Base-by-base conservation (phyloP, 2,888 invertebrate species). In the Phalera bucephala region DNA sequence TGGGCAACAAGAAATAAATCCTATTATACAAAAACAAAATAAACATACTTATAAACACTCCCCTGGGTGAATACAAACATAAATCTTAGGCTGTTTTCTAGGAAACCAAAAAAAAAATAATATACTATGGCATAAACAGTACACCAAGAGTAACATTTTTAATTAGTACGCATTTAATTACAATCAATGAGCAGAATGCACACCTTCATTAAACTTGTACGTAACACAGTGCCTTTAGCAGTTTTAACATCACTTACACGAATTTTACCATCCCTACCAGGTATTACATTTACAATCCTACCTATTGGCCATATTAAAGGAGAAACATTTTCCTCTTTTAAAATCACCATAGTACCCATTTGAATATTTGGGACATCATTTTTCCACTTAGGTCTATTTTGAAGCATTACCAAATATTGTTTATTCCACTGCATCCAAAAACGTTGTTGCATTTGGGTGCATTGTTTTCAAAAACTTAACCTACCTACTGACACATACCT, bases 401-500 rank as follows among this genome's bases (percentile, higher is more conserved):
- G 33, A 2, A 39, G 9, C 13, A 26, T 17, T 8, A 26, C 26
- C 15, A 40, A n/a, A 20, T 35, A 40, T 19, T 40, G 25, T 23
- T 32, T 32, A 7, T 27, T 21, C 36, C 40, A 40, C 7, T 25
- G 25, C 6, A 30, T 32, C 40, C 40, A 35, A 31, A 47, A 38
- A 10, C 27, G 25, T 12, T 33, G 36, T 29, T 31, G 10, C 20
- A 43, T 30, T 7, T 33, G 15, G 7, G 29, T 26, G 13, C 35
- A 41, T 27, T 19, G 25, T 21, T 36, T 26, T 33, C 36, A 31
- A 14, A 36, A 23, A 1, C 28, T 26, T 9, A 35, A 12, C 9
- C 34, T 34, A 14, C 17, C 29, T 7, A 12, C 12, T 1, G 11
- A 0, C 15, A 29, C n/a, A 33, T 28, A 10, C 11, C 23, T 30